These are phyloP conservation scores for Epirrhoe alternata DNA, from an alignment of 2,888 invertebrate genomes.

Conservation along the genomic window DNA sequence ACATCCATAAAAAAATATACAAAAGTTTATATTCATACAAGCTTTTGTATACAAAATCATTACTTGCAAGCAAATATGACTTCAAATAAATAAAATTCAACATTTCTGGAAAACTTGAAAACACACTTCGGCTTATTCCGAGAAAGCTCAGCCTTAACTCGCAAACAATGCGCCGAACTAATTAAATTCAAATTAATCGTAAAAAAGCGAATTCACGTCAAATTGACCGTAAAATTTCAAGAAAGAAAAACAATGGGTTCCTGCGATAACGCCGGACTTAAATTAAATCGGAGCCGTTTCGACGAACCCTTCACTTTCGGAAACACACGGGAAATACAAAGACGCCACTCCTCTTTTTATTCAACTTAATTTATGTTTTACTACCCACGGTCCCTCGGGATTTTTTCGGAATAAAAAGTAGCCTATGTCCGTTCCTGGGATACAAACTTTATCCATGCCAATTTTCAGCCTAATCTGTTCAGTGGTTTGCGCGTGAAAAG, in stretches of 20 bases:
- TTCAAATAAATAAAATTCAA: slow-evolving; percentile 5
- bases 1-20: not conserved
- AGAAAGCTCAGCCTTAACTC: slow-evolving; percentile 44
- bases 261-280: slow-evolving; percentile 81
- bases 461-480: too few species aligned
- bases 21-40: slow-evolving; percentile 18
- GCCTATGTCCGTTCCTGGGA: too few species aligned
- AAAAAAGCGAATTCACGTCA: slow-evolving; percentile 80
- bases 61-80: not conserved
- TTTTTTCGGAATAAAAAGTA: too few species aligned
- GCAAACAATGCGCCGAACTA: slow-evolving; percentile 70
- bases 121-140: slow-evolving; percentile 31
- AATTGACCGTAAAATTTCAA: slow-evolving; percentile 83
- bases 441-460: too few species aligned
- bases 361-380: too few species aligned
- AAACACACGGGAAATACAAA: slow-evolving; percentile 53
- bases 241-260: slow-evolving; percentile 83
- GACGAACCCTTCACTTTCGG: slow-evolving; percentile 75
- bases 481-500: too few species aligned
- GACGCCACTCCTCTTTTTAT: too few species aligned
- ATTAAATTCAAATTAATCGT: slow-evolving; percentile 83
- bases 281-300: slow-evolving; percentile 82
- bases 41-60: not conserved
- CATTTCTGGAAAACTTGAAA: slow-evolving; percentile 26
- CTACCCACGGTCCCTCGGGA: too few species aligned